Percentiles rank a stretch among this genome's conserved stretches.
Evolutionary conservation across 2,888 invertebrate genomes (phyloP).

Genomic region (Sussaba pulchella): DNA sequence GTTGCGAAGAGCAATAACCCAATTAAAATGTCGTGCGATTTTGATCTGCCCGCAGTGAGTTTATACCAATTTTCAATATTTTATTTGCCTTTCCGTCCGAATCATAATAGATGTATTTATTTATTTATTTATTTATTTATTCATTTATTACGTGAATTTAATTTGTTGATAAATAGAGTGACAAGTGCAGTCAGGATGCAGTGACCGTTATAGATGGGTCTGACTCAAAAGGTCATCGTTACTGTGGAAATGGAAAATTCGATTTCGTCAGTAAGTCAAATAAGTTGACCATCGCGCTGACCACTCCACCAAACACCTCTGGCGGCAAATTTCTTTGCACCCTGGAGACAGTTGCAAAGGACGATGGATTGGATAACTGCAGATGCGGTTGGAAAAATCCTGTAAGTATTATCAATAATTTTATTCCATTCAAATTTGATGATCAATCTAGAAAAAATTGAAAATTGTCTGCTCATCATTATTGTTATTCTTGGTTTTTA

Average conservation of each 20-base stretch:
- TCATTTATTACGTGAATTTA: slow-evolving; percentile 47
- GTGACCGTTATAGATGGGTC: slow-evolving; percentile 84
- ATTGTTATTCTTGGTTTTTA: too few relatives aligned
- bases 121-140: background rate
- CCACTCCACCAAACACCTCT: slow-evolving; percentile 72
- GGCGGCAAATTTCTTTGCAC: slow-evolving; percentile 86
- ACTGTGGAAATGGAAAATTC: slow-evolving; percentile 86
- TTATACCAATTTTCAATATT: background rate
- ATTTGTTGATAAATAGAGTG: slow-evolving; percentile 80
- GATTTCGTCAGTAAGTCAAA: slow-evolving; percentile 74
- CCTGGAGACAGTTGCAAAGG: slow-evolving; percentile 56
- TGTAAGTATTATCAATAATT: slow-evolving; percentile 77
- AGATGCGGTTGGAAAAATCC: slow-evolving; percentile 86
- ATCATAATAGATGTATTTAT: background rate
- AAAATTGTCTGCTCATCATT: too few relatives aligned
- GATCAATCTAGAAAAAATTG: too few relatives aligned
- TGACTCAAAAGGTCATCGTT: slow-evolving; percentile 85
- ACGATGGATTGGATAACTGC: slow-evolving; percentile 79
- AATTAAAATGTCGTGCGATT: slow-evolving; percentile 83
- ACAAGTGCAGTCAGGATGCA: slow-evolving; percentile 84
- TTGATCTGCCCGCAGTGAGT: slow-evolving; percentile 85
- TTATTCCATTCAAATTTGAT: too few relatives aligned
- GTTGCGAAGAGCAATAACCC: slow-evolving; percentile 83
- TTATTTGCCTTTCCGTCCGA: background rate
- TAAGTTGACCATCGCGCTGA: slow-evolving; percentile 73